These are phyloP conservation scores for Diprion similis DNA, from an alignment of 1,140 invertebrate species.

Conservation along the genomic window DNA sequence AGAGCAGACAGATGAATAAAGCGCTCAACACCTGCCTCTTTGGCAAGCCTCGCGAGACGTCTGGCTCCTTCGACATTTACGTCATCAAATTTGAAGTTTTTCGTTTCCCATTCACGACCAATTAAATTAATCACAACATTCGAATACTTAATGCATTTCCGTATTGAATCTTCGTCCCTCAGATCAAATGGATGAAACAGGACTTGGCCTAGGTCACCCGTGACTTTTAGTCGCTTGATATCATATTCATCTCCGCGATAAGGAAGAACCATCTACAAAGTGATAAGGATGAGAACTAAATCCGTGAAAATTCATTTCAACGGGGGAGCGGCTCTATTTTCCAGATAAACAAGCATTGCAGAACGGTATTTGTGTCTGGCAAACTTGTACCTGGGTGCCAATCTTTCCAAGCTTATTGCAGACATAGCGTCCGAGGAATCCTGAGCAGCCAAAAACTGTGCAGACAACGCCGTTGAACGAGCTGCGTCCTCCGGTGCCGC, in stretches of 20 bases:
- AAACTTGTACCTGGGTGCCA: constrained; percentile 74
- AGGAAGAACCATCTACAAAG: constrained; percentile 86
- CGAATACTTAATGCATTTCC: constrained; percentile 90
- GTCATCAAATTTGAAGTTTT: constrained; percentile 84
- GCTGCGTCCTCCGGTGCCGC: constrained; percentile 91
- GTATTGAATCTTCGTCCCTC: constrained; percentile 87
- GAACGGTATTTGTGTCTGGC: constrained; percentile 3
- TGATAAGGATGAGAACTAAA: constrained; percentile 17
- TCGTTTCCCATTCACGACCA: constrained; percentile 91
- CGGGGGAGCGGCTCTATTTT: background rate
- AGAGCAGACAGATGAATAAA: constrained; percentile 87
- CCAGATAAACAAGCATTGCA: background rate
- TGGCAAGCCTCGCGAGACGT: constrained; percentile 76
- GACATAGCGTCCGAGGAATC: constrained; percentile 86
- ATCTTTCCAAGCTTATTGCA: constrained; percentile 89
- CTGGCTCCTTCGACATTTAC: constrained; percentile 79
- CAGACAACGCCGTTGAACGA: constrained; percentile 97
- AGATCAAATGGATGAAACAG: constrained; percentile 88
- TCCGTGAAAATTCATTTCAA: background rate
- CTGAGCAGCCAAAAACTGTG: constrained; percentile 94
- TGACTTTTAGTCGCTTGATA: constrained; percentile 77
- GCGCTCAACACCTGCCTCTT: constrained; percentile 80
- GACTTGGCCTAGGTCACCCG: constrained; percentile 96
- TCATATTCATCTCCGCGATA: constrained; percentile 89
- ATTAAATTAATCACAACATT: constrained; percentile 98